A percentile compares a stretch with the other conserved stretches of the same genome.
phyloP scores from a whole-genome alignment of 2,888 invertebrate species.

The Crocallis elinguaria region DNA sequence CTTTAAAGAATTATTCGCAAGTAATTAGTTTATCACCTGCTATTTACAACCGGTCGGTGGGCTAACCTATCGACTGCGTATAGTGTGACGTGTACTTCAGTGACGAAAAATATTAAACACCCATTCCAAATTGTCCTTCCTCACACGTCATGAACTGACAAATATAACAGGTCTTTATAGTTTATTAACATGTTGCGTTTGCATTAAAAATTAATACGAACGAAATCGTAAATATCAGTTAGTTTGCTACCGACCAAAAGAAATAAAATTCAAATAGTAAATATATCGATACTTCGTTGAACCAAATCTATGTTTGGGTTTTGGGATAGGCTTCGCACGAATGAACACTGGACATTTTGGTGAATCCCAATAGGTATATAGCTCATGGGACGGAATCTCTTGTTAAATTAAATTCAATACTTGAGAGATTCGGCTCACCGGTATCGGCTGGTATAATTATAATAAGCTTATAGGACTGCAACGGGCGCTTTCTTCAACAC shows the following conservation, averaged over 20 bases:
- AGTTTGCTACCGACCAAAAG: too few species aligned
- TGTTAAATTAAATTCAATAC: background rate
- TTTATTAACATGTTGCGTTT: too few species aligned
- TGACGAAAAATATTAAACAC: background rate
- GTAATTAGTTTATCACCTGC: background rate
- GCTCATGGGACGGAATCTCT: conserved; percentile 3
- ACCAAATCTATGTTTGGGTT: too few species aligned
- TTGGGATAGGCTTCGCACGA: background rate
- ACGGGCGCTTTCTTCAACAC: background rate
- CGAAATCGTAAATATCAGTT: too few species aligned
- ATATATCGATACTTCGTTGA: too few species aligned
- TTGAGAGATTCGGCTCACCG: background rate
- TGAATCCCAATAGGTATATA: conserved; percentile 6
- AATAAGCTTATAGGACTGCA: background rate
- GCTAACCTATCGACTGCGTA: background rate
- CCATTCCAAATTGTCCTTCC: background rate
- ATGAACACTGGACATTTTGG: background rate
- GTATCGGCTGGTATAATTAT: background rate
- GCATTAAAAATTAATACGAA: too few species aligned
- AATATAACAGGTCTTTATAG: too few species aligned
- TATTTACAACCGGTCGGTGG: background rate
- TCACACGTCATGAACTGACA: too few species aligned
- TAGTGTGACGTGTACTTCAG: too few species aligned
- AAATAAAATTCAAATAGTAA: too few species aligned
- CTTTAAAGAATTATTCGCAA: background rate